These are phyloP conservation scores for Trachymyrmex septentrionalis DNA, from an alignment of 1,140 invertebrate genomes.

Conservation along the genomic window DNA sequence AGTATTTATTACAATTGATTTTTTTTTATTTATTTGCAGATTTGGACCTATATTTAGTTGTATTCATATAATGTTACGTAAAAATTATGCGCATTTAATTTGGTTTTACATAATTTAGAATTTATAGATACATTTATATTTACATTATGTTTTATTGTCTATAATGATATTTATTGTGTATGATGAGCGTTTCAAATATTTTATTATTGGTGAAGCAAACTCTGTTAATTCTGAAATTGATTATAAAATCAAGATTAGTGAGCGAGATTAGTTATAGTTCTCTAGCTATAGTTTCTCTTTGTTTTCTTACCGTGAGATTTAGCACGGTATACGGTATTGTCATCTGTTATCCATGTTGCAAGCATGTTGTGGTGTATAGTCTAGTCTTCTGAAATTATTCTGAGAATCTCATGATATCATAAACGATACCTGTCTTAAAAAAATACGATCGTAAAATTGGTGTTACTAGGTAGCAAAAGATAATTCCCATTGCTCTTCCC, in stretches of 20 bases:
- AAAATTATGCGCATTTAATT: neutral
- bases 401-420: constrained; percentile 4
- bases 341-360: constrained; percentile 50
- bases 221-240: constrained; percentile 44
- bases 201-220: neutral
- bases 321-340: constrained; percentile 58
- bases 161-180: neutral
- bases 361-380: constrained; percentile 11
- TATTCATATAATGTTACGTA: neutral
- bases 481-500: constrained; percentile 44
- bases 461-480: constrained; percentile 45
- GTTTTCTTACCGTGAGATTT: constrained; percentile 55
- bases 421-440: constrained; percentile 6
- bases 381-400: constrained; percentile 53
- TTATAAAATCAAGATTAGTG: constrained; percentile 56
- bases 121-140: constrained; percentile 11
- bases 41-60: neutral
- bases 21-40: neutral
- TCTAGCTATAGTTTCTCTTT: constrained; percentile 38
- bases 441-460: constrained; percentile 5
- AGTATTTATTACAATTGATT: neutral
- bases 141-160: neutral
- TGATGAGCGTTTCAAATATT: neutral
- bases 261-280: neutral
- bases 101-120: neutral